Evolutionary conservation across 2,113 vertebrate species (phyloP), one percentile per base, ranked within the genome.

Genomic region (Amphiprion percula): DNA sequence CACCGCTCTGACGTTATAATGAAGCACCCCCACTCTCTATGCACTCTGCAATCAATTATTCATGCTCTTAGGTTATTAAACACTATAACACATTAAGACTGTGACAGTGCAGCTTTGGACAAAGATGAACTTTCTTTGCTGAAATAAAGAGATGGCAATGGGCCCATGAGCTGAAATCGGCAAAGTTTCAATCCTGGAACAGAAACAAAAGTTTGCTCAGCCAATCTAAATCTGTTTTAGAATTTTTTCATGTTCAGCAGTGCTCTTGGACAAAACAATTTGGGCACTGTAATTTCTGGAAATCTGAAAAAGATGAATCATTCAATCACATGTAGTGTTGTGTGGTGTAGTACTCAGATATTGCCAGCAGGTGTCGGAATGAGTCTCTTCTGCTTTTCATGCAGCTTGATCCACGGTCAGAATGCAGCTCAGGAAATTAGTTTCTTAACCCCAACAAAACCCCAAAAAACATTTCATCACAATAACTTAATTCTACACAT

Each of bases 1-100:
- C 50, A 17, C 66, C 3, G 47, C 77, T 30, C 37, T 59, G 58
- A 17, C 46, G 21, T 24, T 77, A 41, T 83, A 85, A 89, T 84
- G 74, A 86, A 92, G 79, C 77, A 49, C 49, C 72, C 24, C 11
- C 66, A 16, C 66, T 81, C 76, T 61, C 4, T 14, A 17, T 9
- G 21, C 65, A 12, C 59, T 64, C 26, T 0, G 39, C 64, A 3
- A 37, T 92, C 60, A 88, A 87, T 90, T 87, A 90, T 91, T 91
- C 74, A 90, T 79, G 73, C 77, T 79, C 54, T 55, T 15, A 39
- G 74, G 64, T 64, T 77, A 86, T 88, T 85, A 80, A 88, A 83
- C 77, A 74, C 77, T 66, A 24, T 59, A 72, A 56, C 68, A 81
- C 66, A 72, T 50, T 64, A 65, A 77, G 44, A 8, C 73, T 52